Base-by-base conservation (phyloP, 2,797 vertebrate species). In the Rhynchotus rufescens region DNA sequence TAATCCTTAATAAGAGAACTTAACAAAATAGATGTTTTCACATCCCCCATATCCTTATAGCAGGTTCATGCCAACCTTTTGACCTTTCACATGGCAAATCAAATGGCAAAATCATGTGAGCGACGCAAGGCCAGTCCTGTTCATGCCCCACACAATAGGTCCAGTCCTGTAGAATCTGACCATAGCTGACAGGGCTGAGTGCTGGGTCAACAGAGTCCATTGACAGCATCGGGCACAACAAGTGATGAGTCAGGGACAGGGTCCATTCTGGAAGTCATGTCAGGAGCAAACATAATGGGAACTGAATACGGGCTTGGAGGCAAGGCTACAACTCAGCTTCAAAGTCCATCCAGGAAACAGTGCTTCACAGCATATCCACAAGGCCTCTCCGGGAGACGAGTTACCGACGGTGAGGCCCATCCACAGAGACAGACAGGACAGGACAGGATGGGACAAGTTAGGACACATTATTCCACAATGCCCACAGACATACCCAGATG, bases 171-270 rank as follows among this genome's bases (percentile, higher is more conserved):
- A 32, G 15, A 1, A 0, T 49, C 45, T 79, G 19, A 74, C 6
- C n/a, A 38, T 10, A 26, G 44, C 3, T 36, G 22, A 23, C 15
- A 71, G 38, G 22, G 30, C 8, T 8, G 10, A 42, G 26, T 22
- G 17, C 32, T 89, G 15, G 23, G 10, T 54, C 54, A 61, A 49
- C 0, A 0, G 12, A 23, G 16, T 25, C n/a, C 47, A 13, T 0
- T 54, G 22, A n/a, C 51, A 65, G 25, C 5, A 13, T 0, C 0
- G 82, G 5, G 6, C 2, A 34, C 1, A 1, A 15, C 17, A 45
- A 71, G 20, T 49, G 32, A 45, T 61, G 4, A 71, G 5, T 8
- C 15, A 71, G 65, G 12, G 2, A 7, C 45, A 38, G 59, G 8
- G 61, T 20, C 42, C 15, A 51, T 75, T 12, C 22, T 45, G 28